Evolutionary conservation across 2,113 vertebrate genomes (phyloP).

Genomic region (Labeo rohita): DNA sequence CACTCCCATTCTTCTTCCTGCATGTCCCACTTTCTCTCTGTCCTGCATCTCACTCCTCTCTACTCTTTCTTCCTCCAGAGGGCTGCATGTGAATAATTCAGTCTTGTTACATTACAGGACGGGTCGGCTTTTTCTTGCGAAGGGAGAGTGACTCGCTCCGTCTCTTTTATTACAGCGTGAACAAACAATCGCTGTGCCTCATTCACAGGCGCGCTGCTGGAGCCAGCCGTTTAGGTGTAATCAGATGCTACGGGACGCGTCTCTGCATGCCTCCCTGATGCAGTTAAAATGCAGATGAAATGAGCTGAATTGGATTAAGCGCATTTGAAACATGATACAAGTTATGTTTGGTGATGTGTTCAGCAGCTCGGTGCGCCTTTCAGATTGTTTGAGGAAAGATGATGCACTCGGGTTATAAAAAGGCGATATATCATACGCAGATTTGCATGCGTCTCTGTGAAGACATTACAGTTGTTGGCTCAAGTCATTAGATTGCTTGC

Average conservation of each 20-base stretch:
- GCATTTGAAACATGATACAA: neutral
- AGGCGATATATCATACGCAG: neutral
- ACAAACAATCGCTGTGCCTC: conserved; percentile 3
- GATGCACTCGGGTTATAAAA: neutral
- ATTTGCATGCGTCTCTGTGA: neutral
- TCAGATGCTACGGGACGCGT: conserved; percentile 26
- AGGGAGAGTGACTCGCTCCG: neutral
- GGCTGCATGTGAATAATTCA: conserved; percentile 40
- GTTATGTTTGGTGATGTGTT: conserved; percentile 4
- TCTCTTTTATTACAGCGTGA: conserved; percentile 1
- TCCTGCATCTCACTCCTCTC: neutral
- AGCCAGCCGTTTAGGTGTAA: conserved; percentile 8
- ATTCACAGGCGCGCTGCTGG: neutral
- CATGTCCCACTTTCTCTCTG: neutral
- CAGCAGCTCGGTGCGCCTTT: neutral
- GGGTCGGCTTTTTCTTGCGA: neutral
- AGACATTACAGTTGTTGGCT: neutral
- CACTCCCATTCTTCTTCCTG: conserved; percentile 29
- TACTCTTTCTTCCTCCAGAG: conserved; percentile 31
- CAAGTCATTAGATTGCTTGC: conserved; percentile 11
- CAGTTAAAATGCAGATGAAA: conserved; percentile 24
- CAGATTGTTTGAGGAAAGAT: neutral
- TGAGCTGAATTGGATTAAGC: conserved; percentile 11
- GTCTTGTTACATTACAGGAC: conserved; percentile 22
- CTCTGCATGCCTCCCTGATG: conserved; percentile 7